Base-by-base conservation (phyloP, 1,140 invertebrate species). In the Leptinotarsa texana region DNA sequence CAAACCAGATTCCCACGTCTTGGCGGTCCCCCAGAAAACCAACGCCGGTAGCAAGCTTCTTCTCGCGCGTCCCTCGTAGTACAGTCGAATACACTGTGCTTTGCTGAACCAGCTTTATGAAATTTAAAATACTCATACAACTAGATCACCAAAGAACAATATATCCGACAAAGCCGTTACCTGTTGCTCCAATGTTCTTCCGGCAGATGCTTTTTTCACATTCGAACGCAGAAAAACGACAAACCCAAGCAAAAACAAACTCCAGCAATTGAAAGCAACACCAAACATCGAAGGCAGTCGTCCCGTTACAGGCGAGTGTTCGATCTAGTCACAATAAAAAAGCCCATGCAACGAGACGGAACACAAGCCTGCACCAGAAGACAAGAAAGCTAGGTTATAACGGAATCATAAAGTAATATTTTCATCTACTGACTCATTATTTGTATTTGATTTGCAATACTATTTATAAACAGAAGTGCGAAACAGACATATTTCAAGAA, bases 61-160 rank as follows among this genome's bases (percentile, higher is more conserved):
- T 42, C 11, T 42, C 8, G 33, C 2, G 13, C 51, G 42, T 80
- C 76, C 78, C 78, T 67, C 78, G 83, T 74, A 24, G 83, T 77
- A 77, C 65, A 80, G 83, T 84, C 83, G 79, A 83, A 82, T 82
- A 80, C 83, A 83, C 82, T 84, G 83, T 84, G 83, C 83, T 84
- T 84, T 84, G 83, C 83, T 84, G 83, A 84, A 84, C 83, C 82
- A 84, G 83, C 83, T 84, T 84, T 84, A 84, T 84, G 83, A 84
- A 68, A 80, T 82, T 78, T 72, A 78, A 78, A 80, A 81, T 74
- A 84, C 82, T 84, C 83, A 84, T 84, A 84, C 83, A 84, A 83
- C 83, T 84, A 84, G 83, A 83, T 84, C 83, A 84, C 83, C 83
- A 84, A 84, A 84, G 83, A 84, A 84, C 82, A 84, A 84, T 84